Percentiles rank a stretch among this genome's conserved stretches.
phyloP scores from a whole-genome alignment of 2,797 vertebrate genomes.

The Bradypus variegatus region DNA sequence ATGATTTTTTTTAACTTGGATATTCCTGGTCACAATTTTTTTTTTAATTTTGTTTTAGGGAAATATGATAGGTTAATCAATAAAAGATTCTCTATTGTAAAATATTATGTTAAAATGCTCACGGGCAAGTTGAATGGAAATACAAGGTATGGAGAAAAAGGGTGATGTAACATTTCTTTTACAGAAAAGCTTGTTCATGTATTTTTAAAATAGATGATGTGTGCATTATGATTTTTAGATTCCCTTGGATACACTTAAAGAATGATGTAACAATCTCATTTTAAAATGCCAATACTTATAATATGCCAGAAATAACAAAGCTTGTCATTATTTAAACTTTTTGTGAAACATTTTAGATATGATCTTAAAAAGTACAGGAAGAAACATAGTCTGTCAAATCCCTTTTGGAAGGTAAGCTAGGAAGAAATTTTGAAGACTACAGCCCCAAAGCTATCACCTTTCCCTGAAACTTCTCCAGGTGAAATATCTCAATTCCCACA shows the following conservation, averaged over 20 bases:
- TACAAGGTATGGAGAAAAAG: constrained; percentile 6
- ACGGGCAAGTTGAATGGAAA: constrained; percentile 23
- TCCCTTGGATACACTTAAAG: constrained; percentile 47
- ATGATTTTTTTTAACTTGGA: constrained; percentile 14
- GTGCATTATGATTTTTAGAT: constrained; percentile 45
- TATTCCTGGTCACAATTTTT: not conserved
- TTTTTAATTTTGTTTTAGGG: not conserved
- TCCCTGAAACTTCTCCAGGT: not conserved
- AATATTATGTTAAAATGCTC: constrained; percentile 33
- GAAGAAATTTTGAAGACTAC: constrained; percentile 4
- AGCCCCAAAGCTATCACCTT: not conserved
- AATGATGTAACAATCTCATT: constrained; percentile 52
- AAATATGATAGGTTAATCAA: constrained; percentile 43
- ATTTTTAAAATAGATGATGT: constrained; percentile 46
- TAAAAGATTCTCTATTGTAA: constrained; percentile 34
- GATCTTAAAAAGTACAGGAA: constrained; percentile 45
- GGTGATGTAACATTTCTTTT: constrained; percentile 43
- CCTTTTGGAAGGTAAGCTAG: constrained; percentile 10
- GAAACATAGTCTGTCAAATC: constrained; percentile 20
- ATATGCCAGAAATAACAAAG: constrained; percentile 49
- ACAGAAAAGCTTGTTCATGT: constrained; percentile 46
- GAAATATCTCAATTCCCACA: not conserved
- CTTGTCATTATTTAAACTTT: constrained; percentile 46
- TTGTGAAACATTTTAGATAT: constrained; percentile 27
- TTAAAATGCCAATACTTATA: constrained; percentile 55